Conservation (phyloP, 2,113 vertebrate genomes). For the Clarias macrocephalus region DNA sequence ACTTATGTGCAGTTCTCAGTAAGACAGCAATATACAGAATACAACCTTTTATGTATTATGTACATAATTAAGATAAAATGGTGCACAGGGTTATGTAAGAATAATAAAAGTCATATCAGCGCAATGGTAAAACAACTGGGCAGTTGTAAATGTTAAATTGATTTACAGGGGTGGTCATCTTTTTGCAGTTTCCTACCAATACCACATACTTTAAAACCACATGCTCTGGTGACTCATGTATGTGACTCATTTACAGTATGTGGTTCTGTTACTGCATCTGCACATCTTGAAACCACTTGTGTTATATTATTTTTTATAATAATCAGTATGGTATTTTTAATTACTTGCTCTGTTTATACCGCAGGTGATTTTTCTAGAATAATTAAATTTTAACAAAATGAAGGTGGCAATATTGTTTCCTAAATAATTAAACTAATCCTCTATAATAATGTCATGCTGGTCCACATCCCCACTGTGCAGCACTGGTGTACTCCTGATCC, state of each 20-base stretch:
- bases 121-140: neutral
- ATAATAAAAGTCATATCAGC: neutral
- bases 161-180: neutral
- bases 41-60: neutral
- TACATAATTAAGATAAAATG: constrained; percentile 7
- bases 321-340: neutral
- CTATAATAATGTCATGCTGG: no score
- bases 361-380: neutral
- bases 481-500: neutral
- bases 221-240: neutral
- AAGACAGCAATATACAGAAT: neutral
- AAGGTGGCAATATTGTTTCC: neutral
- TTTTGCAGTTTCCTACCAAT: neutral
- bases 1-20: neutral
- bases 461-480: neutral
- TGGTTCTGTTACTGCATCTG: neutral
- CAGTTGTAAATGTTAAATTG: constrained; percentile 1
- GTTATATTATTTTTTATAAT: neutral
- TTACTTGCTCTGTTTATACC: neutral
- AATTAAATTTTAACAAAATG: neutral
- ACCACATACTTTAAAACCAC: neutral
- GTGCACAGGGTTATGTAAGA: neutral
- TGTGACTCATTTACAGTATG: neutral
- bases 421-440: neutral
- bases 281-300: neutral